Percentiles rank a stretch among this genome's conserved stretches.
These are phyloP conservation scores for Conomelus anceps DNA, from an alignment of 2,888 invertebrate species.

Conservation along the genomic window DNA sequence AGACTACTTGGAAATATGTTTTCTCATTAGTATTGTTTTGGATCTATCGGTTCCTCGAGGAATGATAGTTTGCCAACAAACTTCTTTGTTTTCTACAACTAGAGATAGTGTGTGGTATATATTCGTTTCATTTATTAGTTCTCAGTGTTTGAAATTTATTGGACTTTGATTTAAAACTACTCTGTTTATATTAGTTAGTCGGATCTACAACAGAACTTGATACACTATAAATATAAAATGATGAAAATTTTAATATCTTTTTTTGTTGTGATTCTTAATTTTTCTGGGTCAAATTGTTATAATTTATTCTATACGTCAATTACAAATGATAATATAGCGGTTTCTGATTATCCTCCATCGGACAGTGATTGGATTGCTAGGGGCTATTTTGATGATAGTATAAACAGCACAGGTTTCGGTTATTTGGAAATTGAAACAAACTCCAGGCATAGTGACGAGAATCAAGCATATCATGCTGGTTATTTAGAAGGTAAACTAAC, in stretches of 20 bases:
- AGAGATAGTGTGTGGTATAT: background rate
- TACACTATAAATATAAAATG: background rate
- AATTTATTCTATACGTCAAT: background rate
- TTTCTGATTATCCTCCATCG: background rate
- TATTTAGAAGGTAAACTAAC: background rate
- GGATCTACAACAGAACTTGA: background rate
- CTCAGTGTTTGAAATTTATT: background rate
- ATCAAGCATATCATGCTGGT: background rate
- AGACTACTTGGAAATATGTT: too few relatives aligned
- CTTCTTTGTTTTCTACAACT: background rate
- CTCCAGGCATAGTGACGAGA: background rate
- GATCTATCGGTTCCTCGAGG: background rate
- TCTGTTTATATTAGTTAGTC: too few relatives aligned
- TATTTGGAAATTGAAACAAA: background rate
- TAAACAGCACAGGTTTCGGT: background rate
- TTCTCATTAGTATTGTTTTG: background rate
- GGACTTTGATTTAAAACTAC: too few relatives aligned
- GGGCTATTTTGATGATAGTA: background rate
- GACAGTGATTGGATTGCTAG: background rate
- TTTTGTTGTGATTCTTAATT: background rate
- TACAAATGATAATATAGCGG: background rate
- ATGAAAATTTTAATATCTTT: background rate
- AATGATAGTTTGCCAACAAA: background rate
- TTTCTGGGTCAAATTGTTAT: background rate
- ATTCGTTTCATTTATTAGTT: background rate